Conservation (phyloP, 2,113 vertebrate species). For the Osmerus mordax region DNA sequence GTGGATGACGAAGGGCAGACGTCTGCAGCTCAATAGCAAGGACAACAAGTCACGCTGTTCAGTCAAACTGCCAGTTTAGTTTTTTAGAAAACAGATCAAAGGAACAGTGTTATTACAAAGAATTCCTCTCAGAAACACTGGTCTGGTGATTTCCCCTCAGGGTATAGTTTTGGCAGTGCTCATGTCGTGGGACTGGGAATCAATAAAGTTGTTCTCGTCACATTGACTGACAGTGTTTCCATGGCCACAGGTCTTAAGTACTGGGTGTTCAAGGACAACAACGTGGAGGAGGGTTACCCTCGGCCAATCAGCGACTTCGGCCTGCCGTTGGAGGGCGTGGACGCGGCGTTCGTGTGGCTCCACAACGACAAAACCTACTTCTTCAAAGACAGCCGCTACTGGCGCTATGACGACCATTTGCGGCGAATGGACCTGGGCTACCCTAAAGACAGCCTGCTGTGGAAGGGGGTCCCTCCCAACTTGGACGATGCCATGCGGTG, state of each 20-base stretch:
- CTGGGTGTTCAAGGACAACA: conserved; percentile 97
- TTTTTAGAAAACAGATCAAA: not conserved
- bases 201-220: not conserved
- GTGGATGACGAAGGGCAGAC: not conserved
- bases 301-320: conserved; percentile 89
- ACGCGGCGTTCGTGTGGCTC: conserved; percentile 89
- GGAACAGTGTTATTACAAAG: too few species aligned
- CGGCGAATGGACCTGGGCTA: conserved; percentile 87
- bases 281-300: conserved; percentile 91
- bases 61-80: not conserved
- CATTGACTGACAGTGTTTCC: conserved; percentile 6
- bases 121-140: too few species aligned
- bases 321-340: conserved; percentile 82
- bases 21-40: not conserved
- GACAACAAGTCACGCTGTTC: not conserved
- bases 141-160: too few species aligned
- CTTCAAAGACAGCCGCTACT: conserved; percentile 90
- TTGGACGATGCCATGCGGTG: conserved; percentile 92
- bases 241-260: conserved; percentile 84
- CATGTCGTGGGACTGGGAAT: not conserved
- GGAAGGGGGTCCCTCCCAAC: conserved; percentile 85
- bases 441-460: conserved; percentile 81
- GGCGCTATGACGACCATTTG: conserved; percentile 87
- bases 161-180: too few species aligned
- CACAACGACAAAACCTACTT: conserved; percentile 96